Evolutionary conservation across 1,140 invertebrate species (phyloP), one percentile per base, ranked within the genome.

Genomic region (Trichonephila inaurata): DNA sequence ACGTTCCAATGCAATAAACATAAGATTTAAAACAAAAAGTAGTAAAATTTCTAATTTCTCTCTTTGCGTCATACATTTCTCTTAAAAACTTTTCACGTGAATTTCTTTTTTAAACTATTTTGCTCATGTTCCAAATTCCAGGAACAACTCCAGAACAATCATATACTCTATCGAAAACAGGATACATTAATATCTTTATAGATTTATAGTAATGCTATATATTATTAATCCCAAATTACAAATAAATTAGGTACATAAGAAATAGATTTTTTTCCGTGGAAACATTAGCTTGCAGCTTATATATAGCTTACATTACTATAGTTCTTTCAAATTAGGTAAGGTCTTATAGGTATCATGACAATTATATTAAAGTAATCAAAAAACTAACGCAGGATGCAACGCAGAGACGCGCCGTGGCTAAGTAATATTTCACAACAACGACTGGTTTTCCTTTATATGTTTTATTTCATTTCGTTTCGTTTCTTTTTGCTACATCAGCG

Each of bases 361-460:
- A 58, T 83, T 58, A 28, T 28, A 83, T 58, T 58, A 69, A 51
- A 58, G 82, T 83, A 83, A 58, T 60, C 51, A 83, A 16, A 90
- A 91, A 62, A n/a, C 44, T 7, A 58, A 92, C 24, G 69, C 33
- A 82, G 24, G 44, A 82, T 28, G 40, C 58, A 69, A 87, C 44
- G 61, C 62, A 92, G 90, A 91, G 61, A 81, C 44, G 60, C 14
- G 89, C 89, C 89, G 91, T 83, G 77, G 58, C 51, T 58, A 61
- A 58, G 28, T 18, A 92, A 92, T 40, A n/a, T 33, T 92, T 92
- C 66, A 28, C 60, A 92, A 92, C 91, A 92, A 92, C 91, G 91
- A 92, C n/a, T 72, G 91, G 64, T 64, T 92, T 51, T 66, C 19
- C 77, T 40, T 83, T 61, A 81, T 81, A 8, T 89, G 24, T 72